Conservation (phyloP, 1,140 invertebrate genomes). For the Thaumetopoea pityocampa region DNA sequence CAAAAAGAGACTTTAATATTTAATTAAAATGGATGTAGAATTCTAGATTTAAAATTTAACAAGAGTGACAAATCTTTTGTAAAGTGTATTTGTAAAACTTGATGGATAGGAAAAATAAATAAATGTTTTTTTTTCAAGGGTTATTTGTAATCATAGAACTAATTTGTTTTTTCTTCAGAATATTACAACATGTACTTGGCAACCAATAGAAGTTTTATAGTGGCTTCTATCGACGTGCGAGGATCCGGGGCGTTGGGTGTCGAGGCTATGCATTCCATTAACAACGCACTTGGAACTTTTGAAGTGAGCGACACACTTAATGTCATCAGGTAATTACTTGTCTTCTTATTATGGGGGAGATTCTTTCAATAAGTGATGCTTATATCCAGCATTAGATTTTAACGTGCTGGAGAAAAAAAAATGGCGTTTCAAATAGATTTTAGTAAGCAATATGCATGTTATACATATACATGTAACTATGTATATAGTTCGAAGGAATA, state of each 20-base stretch:
- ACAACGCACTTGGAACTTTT: slow-evolving; percentile 88
- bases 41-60: no score
- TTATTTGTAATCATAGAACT: neutral
- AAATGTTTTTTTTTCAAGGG: no score
- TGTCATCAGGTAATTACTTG: slow-evolving; percentile 59
- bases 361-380: no score
- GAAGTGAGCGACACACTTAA: slow-evolving; percentile 89
- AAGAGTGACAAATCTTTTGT: no score
- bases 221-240: slow-evolving; percentile 91
- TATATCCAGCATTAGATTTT: no score
- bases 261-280: slow-evolving; percentile 85
- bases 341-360: neutral
- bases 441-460: no score
- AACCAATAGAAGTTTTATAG: slow-evolving; percentile 88
- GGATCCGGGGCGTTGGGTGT: slow-evolving; percentile 92
- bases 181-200: slow-evolving; percentile 82
- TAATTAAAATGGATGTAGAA: no score
- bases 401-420: no score
- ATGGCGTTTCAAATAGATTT: no score
- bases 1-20: no score
- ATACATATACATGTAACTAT: neutral
- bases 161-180: slow-evolving; percentile 34
- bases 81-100: no score
- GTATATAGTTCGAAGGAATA: neutral
- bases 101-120: no score